phyloP scores from a whole-genome alignment of 1,140 invertebrate species.

The Scaptomyza pallida region DNA sequence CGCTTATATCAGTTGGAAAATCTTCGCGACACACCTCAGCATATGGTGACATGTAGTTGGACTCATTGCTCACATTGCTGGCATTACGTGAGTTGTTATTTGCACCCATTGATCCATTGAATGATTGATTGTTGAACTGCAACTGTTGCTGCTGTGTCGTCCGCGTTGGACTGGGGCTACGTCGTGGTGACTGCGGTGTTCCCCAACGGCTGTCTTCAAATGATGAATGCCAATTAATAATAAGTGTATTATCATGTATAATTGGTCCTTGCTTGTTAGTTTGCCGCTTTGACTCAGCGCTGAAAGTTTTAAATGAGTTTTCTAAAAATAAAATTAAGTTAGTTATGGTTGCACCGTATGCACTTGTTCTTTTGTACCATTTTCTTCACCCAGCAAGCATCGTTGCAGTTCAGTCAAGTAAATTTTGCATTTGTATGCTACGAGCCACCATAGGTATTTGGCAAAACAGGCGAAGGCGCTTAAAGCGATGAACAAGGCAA shows the following conservation, averaged over 20 bases:
- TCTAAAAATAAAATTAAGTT: constrained; percentile 44
- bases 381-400: constrained; percentile 77
- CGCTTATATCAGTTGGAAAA: constrained; percentile 84
- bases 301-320: constrained; percentile 46
- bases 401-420: constrained; percentile 80
- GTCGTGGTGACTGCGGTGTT: constrained; percentile 53
- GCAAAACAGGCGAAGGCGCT: constrained; percentile 84
- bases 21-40: constrained; percentile 75
- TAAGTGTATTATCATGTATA: constrained; percentile 46
- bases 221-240: constrained; percentile 82
- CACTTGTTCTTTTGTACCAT: constrained; percentile 29
- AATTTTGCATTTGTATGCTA: constrained; percentile 67
- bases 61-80: constrained; percentile 69
- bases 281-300: constrained; percentile 21
- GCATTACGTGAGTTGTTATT: constrained; percentile 65
- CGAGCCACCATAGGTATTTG: constrained; percentile 77
- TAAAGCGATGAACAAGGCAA: constrained; percentile 65
- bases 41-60: constrained; percentile 72
- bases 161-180: constrained; percentile 55
- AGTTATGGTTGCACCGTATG: not conserved
- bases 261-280: constrained; percentile 29
- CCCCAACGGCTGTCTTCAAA: constrained; percentile 74
- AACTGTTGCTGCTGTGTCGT: constrained; percentile 43
- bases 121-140: constrained; percentile 45
- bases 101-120: constrained; percentile 45